phyloP scores from a whole-genome alignment of 2,888 invertebrate genomes.

The Netelia virgata region DNA sequence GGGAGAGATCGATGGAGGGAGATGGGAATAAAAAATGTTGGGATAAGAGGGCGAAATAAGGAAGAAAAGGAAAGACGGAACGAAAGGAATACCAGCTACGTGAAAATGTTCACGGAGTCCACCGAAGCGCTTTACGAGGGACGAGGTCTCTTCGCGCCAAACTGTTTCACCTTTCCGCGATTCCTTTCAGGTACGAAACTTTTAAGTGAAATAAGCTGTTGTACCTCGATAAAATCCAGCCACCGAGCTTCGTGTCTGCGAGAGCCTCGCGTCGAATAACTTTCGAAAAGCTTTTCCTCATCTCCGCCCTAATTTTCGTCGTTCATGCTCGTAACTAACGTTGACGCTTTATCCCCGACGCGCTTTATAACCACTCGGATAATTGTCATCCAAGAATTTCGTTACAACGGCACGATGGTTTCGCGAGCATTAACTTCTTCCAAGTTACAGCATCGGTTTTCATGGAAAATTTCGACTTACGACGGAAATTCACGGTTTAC shows the following conservation, averaged over 20 bases:
- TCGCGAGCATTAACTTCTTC: too few relatives aligned
- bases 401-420: too few relatives aligned
- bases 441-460: too few relatives aligned
- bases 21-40: background rate
- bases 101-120: conserved; percentile 41
- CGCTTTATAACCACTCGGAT: too few relatives aligned
- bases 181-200: conserved; percentile 75
- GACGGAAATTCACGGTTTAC: too few relatives aligned
- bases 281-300: conserved; percentile 8
- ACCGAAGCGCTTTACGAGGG: conserved; percentile 5
- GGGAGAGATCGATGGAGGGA: background rate
- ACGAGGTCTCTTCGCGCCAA: background rate
- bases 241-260: background rate
- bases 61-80: background rate
- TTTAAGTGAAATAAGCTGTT: conserved; percentile 74
- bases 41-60: background rate
- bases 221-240: background rate
- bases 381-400: too few relatives aligned
- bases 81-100: conserved; percentile 1
- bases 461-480: too few relatives aligned
- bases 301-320: conserved; percentile 1
- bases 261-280: conserved; percentile 3
- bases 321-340: background rate
- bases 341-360: too few relatives aligned
- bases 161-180: conserved; percentile 62